Conservation (phyloP, 2,888 invertebrate genomes). For the Hyppa rectilinea region DNA sequence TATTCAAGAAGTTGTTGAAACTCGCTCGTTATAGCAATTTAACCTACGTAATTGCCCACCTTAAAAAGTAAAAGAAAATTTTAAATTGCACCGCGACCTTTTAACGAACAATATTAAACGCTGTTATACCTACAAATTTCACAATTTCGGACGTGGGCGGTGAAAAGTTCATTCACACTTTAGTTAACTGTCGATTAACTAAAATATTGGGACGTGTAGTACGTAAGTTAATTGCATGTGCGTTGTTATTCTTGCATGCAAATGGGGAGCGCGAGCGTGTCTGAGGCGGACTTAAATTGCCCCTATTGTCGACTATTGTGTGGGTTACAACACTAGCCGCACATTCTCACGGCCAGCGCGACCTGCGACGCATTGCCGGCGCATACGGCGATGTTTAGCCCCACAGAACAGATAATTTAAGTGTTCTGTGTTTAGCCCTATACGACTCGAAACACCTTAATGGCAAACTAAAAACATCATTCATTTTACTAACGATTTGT, state of each 20-base stretch:
- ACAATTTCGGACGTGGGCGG: conserved; percentile 34
- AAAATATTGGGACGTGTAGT: conserved; percentile 55
- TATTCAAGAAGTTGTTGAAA: conserved; percentile 47
- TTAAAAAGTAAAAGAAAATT: conserved; percentile 55
- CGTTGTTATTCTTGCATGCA: conserved; percentile 70
- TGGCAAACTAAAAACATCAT: conserved; percentile 47
- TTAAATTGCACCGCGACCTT: conserved; percentile 52
- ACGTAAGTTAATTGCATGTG: conserved; percentile 56
- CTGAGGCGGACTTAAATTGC: conserved; percentile 82
- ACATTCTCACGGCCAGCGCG: conserved; percentile 84
- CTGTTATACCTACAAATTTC: conserved; percentile 46
- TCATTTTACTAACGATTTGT: conserved; percentile 60
- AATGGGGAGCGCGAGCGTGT: conserved; percentile 81
- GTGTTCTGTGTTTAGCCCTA: too few species aligned
- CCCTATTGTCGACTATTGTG: conserved; percentile 83
- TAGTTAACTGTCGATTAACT: conserved; percentile 37
- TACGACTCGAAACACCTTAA: conserved; percentile 72
- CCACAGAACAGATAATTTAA: too few species aligned
- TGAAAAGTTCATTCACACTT: conserved; percentile 46
- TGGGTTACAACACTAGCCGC: conserved; percentile 84
- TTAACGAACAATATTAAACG: conserved; percentile 30
- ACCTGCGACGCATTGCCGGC: conserved; percentile 67
- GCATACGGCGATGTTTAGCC: conserved; percentile 49
- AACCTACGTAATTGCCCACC: conserved; percentile 46
- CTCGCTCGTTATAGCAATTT: conserved; percentile 54